Conservation (phyloP, 2,797 vertebrate species). For the Enteromius anoplus region DNA sequence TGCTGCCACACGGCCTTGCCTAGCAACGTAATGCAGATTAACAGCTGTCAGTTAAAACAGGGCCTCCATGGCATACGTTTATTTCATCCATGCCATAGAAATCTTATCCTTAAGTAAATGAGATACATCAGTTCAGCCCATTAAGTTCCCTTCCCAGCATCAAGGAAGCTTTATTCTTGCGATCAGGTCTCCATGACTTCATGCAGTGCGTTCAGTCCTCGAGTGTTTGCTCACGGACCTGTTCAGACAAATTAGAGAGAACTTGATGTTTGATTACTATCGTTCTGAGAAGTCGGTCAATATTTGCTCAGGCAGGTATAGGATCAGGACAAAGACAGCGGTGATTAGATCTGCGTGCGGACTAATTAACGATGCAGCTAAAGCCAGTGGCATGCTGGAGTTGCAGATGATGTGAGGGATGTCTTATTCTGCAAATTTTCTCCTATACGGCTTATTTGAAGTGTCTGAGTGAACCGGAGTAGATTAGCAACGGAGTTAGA, state of each 20-base stretch:
- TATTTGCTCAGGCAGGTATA: constrained; percentile 74
- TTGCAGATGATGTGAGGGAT: neutral
- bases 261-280: constrained; percentile 65
- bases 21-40: constrained; percentile 56
- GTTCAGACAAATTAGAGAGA: constrained; percentile 65
- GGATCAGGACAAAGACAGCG: constrained; percentile 50
- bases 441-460: neutral
- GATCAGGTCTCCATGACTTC: constrained; percentile 55
- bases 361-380: neutral
- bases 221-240: constrained; percentile 69
- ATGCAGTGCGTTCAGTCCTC: constrained; percentile 41
- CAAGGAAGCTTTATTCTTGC: neutral
- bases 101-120: constrained; percentile 29
- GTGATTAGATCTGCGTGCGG: constrained; percentile 34
- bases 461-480: neutral
- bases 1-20: constrained; percentile 62
- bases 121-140: neutral
- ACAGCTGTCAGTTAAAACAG: constrained; percentile 46
- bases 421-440: neutral
- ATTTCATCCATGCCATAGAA: neutral
- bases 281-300: constrained; percentile 68
- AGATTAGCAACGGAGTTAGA: neutral
- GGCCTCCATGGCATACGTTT: neutral
- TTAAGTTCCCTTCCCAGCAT: neutral
- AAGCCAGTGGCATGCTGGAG: neutral